Base-by-base conservation (phyloP, 1,140 invertebrate genomes). In the Ostrea edulis region DNA sequence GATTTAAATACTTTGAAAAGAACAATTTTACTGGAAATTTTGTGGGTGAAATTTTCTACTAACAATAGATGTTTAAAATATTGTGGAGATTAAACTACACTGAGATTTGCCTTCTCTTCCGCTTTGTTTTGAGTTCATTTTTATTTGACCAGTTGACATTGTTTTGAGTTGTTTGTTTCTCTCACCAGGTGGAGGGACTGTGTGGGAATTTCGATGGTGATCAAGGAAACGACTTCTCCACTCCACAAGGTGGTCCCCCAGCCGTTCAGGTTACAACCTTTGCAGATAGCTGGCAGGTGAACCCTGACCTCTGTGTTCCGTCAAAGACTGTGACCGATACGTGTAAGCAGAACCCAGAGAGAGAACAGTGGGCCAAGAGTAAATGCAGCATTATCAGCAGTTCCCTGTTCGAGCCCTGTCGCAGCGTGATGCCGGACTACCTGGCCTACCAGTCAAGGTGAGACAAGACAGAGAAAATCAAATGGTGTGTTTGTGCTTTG, bases 191-290 rank as follows among this genome's bases (percentile, higher is more conserved):
- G 7, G 96, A 96, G 95, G 98, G 98, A 83, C 95, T 99, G 3
- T 99, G 98, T 94, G 98, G 98, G 0, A 98, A 99, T 94, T 98
- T 97, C 94, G 98, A 99, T 94, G 96, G 97, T 51, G 97, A 98
- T 92, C 91, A 92, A 51, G 91, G 88, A 20, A 93, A 95, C 89
- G 94, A 95, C 85, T 98, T 98, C 95, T 96, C 97, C 93, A 97
- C 97, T 7, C 97, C 97, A 0, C 96, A 97, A 29, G 96, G 96
- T 7, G 97, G 97, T 0, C 93, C 97, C 35, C 95, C 96, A 2
- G 97, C 98, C 93, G 96, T 96, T 0, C 97, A 97, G 12, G 95
- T 92, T 29, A 92, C 97, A 0, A 94, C 97, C 7, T 98, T 98
- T 93, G 98, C 97, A 0, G 97, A 98, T 94, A 97, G 97, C 8